Percentiles rank a stretch among this genome's conserved stretches.
Evolutionary conservation across 2,888 invertebrate species (phyloP).

Genomic region (Germaria angustata): DNA sequence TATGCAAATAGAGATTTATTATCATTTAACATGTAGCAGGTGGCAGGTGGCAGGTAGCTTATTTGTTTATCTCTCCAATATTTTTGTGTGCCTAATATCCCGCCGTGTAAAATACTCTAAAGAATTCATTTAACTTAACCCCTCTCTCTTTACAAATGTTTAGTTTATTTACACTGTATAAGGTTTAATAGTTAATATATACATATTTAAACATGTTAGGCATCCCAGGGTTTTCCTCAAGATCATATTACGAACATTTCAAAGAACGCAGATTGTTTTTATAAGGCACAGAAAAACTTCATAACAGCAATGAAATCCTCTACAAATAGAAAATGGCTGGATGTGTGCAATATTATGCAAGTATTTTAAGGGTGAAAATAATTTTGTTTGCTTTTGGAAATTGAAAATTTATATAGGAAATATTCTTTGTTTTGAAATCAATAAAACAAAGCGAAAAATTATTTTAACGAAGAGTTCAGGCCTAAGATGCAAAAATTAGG

Average conservation of each 20-base stretch:
- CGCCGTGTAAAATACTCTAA: slow-evolving; percentile 49
- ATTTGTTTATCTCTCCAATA: background rate
- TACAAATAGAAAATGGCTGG: slow-evolving; percentile 18
- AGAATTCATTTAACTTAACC: slow-evolving; percentile 8
- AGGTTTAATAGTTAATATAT: slow-evolving; percentile 18
- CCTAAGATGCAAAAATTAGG: too few relatives aligned
- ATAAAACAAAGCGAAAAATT: background rate
- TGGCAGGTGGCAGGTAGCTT: slow-evolving; percentile 51
- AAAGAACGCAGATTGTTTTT: slow-evolving; percentile 30
- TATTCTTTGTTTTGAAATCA: background rate
- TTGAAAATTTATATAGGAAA: background rate
- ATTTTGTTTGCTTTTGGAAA: background rate
- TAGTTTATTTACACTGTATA: slow-evolving; percentile 34
- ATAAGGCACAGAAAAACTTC: slow-evolving; percentile 6
- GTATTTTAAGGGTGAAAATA: slow-evolving; percentile 39
- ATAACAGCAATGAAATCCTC: slow-evolving; percentile 9
- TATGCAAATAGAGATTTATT: slow-evolving; percentile 19
- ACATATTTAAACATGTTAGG: slow-evolving; percentile 2
- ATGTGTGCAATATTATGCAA: slow-evolving; percentile 1
- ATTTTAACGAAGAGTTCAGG: background rate
- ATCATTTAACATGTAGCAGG: slow-evolving; percentile 9
- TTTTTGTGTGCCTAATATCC: slow-evolving; percentile 45
- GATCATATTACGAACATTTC: slow-evolving; percentile 55
- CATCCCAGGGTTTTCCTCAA: slow-evolving; percentile 44
- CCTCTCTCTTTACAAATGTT: slow-evolving; percentile 31